A percentile compares a stretch with the other conserved stretches of the same genome.
These are phyloP conservation scores for Ceriagrion tenellum DNA, from an alignment of 2,888 invertebrate genomes.

Conservation along the genomic window DNA sequence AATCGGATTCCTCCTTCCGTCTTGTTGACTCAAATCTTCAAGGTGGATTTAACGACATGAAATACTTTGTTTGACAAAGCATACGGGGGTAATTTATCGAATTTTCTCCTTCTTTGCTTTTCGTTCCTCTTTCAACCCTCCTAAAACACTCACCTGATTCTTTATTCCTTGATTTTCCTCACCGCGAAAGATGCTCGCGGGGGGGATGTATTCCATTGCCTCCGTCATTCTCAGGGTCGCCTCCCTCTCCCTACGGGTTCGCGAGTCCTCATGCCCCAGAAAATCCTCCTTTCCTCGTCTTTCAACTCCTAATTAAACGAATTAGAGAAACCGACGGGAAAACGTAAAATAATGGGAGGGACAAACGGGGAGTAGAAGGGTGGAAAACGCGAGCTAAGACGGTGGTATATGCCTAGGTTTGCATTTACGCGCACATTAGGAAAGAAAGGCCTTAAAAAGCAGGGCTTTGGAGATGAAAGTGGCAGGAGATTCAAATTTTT, in stretches of 20 bases:
- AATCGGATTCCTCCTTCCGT: constrained; percentile 40
- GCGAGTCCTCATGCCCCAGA: not conserved
- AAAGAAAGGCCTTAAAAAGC: not conserved
- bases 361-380: not conserved
- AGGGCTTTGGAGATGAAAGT: too few relatives aligned
- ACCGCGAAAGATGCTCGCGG: not conserved
- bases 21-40: constrained; percentile 52
- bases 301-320: constrained; percentile 24
- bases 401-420: not conserved
- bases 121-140: not conserved
- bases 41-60: constrained; percentile 47
- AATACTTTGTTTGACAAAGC: constrained; percentile 47
- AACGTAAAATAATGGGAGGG: not conserved
- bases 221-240: too few relatives aligned
- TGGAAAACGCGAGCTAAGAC: not conserved
- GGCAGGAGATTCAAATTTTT: too few relatives aligned
- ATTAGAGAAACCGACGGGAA: not conserved
- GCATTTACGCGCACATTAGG: not conserved
- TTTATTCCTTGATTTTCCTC: not conserved
- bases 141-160: not conserved
- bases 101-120: constrained; percentile 17
- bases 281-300: not conserved
- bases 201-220: not conserved
- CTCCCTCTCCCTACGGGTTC: not conserved
- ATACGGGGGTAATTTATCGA: constrained; percentile 61